Conservation (phyloP, 2,888 invertebrate genomes). For the Synanthedon vespiformis region DNA sequence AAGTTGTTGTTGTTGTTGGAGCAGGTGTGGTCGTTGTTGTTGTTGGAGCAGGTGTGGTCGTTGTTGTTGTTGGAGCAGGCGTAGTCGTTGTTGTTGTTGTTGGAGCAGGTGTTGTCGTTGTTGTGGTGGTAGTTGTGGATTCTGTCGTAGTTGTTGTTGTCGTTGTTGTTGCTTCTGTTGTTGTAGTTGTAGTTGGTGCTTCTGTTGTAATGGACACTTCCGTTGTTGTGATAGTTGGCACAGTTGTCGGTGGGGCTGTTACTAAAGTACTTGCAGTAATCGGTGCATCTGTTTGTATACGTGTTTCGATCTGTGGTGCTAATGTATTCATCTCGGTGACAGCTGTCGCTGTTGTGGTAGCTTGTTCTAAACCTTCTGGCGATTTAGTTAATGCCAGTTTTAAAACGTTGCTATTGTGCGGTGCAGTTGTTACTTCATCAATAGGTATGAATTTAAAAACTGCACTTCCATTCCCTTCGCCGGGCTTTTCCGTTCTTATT, state of each 20-base stretch:
- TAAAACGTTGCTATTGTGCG: conserved; percentile 53
- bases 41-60: conserved; percentile 9
- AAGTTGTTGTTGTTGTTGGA: conserved; percentile 13
- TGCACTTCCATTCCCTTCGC: conserved; percentile 42
- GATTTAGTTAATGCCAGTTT: conserved; percentile 51
- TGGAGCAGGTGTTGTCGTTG: conserved; percentile 8
- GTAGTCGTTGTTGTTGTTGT: conserved; percentile 11
- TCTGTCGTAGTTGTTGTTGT: conserved; percentile 17
- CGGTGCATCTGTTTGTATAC: conserved; percentile 19
- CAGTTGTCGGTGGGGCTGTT: conserved; percentile 11
- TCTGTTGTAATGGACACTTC: conserved; percentile 9
- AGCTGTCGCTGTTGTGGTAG: conserved; percentile 23
- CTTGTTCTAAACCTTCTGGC: conserved; percentile 23
- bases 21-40: conserved; percentile 16
- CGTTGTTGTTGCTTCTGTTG: conserved; percentile 13
- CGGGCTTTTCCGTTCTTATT: conserved; percentile 64
- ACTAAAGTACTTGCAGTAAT: conserved; percentile 20
- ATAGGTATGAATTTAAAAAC: conserved; percentile 64
- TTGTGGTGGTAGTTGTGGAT: conserved; percentile 11
- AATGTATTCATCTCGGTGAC: conserved; percentile 46
- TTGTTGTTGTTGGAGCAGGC: conserved; percentile 12
- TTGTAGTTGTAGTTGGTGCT: conserved; percentile 11
- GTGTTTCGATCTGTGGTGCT: conserved; percentile 34
- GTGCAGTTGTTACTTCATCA: conserved; percentile 47
- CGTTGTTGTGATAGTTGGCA: conserved; percentile 10